Evolutionary conservation across 1,140 invertebrate genomes (phyloP).

Genomic region (Bombus consobrinus): DNA sequence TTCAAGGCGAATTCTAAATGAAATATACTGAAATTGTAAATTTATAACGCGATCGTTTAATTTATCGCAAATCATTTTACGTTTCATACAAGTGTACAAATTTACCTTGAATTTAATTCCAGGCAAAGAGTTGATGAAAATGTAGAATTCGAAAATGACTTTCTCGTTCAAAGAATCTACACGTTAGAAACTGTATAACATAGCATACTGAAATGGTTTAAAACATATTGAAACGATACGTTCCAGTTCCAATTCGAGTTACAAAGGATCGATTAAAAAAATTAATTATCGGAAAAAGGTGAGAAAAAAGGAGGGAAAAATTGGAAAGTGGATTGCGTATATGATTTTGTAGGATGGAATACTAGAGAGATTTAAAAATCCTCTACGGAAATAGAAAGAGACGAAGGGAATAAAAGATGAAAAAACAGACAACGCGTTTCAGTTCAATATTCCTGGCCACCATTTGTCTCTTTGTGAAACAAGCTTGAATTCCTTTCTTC

Average conservation of each 20-base stretch:
- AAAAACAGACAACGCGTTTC: neutral
- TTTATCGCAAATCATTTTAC: neutral
- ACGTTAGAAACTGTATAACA: neutral
- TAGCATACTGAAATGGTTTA: neutral
- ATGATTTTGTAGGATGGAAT: neutral
- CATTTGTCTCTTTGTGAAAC: constrained; percentile 16
- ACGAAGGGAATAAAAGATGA: neutral
- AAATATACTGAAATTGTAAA: neutral
- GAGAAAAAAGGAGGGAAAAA: neutral
- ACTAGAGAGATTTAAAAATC: neutral
- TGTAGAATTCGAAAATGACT: neutral
- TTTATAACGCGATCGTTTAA: neutral
- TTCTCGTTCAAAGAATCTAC: too few relatives aligned
- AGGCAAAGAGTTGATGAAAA: neutral
- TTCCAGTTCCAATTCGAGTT: neutral
- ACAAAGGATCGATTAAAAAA: neutral
- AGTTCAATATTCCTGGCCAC: neutral
- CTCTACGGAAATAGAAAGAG: neutral
- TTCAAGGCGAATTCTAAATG: neutral
- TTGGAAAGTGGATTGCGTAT: neutral
- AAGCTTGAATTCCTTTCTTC: neutral
- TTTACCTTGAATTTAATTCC: neutral
- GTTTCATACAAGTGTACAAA: neutral
- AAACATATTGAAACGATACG: neutral
- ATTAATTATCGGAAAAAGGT: neutral